Conservation (phyloP, 2,888 invertebrate genomes). For the Ctena decussata region DNA sequence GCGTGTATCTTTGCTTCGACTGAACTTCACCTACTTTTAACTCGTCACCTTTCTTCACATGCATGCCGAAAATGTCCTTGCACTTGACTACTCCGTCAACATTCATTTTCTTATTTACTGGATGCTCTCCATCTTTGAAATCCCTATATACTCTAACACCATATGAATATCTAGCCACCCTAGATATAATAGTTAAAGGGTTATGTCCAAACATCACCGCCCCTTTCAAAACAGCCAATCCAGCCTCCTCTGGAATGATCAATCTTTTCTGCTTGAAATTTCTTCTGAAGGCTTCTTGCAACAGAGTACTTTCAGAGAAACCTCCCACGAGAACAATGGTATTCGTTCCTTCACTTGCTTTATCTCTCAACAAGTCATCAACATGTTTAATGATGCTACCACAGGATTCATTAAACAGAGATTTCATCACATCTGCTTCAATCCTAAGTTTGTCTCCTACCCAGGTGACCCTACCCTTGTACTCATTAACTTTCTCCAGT, state of each 20-base stretch:
- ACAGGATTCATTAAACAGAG: slow-evolving; percentile 52
- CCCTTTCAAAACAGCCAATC: slow-evolving; percentile 71
- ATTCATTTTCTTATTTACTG: slow-evolving; percentile 44
- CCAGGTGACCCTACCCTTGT: slow-evolving; percentile 46
- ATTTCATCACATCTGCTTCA: slow-evolving; percentile 52
- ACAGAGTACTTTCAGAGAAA: slow-evolving; percentile 66
- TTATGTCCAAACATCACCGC: slow-evolving; percentile 70
- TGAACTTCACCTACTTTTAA: slow-evolving; percentile 59
- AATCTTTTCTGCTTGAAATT: slow-evolving; percentile 54
- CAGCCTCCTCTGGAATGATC: slow-evolving; percentile 70
- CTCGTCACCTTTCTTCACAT: slow-evolving; percentile 64
- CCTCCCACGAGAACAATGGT: slow-evolving; percentile 70
- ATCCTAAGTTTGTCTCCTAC: slow-evolving; percentile 61
- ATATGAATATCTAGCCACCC: slow-evolving; percentile 67
- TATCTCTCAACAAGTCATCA: slow-evolving; percentile 38
- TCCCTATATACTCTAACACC: slow-evolving; percentile 57
- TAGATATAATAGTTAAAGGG: slow-evolving; percentile 59
- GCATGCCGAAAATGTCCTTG: slow-evolving; percentile 63
- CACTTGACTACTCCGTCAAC: slow-evolving; percentile 59
- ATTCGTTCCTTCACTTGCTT: slow-evolving; percentile 48
- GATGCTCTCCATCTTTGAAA: slow-evolving; percentile 59
- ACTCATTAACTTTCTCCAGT: slow-evolving; percentile 28
- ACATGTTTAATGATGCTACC: slow-evolving; percentile 63
- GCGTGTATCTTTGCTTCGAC: slow-evolving; percentile 54
- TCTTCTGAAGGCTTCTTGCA: slow-evolving; percentile 61